Evolutionary conservation across 1,140 invertebrate species (phyloP), one percentile per base, ranked within the genome.

Genomic region (Contarinia nasturtii): DNA sequence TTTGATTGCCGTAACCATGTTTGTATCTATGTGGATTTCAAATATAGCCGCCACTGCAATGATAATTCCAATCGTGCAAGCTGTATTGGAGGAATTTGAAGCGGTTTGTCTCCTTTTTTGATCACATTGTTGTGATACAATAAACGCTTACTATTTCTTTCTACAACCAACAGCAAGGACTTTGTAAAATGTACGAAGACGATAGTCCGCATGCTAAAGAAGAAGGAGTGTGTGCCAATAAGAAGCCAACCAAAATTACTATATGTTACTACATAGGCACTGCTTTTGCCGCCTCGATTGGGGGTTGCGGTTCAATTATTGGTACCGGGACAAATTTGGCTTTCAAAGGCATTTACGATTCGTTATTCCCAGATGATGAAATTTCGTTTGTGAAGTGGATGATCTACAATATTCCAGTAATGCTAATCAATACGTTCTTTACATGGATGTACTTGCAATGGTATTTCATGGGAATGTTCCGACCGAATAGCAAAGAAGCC

Each of bases 291-390:
- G 77, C 87, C 0, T 77, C 74, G 0, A 65, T 87, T 33, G 89
- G 89, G 4, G 90, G 90, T 5, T 83, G 80, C 41, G 82, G 83
- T 1, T 87, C 85, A 1, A 64, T 94, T 1, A 88, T 89, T 2
- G 90, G 89, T 4, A 89, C 87, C 1, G 82, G 80, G 4, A 87
- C 88, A 19, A 94, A 94, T 65, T 70, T 92, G 12, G 82, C 88
- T 1, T 77, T 90, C 50, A 86, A 84, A 59, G 81, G 78, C 12
- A 75, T 81, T 46, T 74, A 76, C 48, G 77, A 82, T 49, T 66
- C 61, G 74, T 82, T 65, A 63, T 67, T 58, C 76, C 48, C 67
- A 3, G 19, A 5, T 7, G 3, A 11, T 5, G 18, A 20, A 19
- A 42, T 42, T 42, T 3, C 3, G 4, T 19, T 4, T 42, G 7